Conservation (phyloP, 2,797 vertebrate genomes). For the Streptopelia turtur region DNA sequence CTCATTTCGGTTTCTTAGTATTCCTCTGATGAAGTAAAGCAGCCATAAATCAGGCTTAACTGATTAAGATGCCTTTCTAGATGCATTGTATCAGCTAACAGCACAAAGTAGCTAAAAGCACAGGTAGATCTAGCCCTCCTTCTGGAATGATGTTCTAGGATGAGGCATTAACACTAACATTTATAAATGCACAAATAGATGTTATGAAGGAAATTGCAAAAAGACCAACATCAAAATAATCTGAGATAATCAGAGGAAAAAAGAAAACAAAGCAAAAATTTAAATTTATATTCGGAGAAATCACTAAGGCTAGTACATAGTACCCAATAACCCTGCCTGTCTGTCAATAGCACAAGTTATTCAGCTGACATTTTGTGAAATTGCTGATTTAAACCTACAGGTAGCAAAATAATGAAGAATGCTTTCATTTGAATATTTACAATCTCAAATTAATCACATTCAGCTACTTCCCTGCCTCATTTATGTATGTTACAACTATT, state of each 20-base stretch:
- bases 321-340: neutral
- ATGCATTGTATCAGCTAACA: neutral
- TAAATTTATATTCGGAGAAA: neutral
- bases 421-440: neutral
- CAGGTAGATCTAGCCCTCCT: neutral
- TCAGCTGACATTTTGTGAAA: neutral
- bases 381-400: neutral
- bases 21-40: neutral
- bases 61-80: neutral
- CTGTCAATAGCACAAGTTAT: neutral
- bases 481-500: neutral
- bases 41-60: conserved; percentile 4
- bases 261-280: neutral
- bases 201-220: neutral
- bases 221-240: neutral
- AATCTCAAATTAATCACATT: neutral
- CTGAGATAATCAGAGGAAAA: neutral
- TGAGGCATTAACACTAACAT: neutral
- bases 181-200: neutral
- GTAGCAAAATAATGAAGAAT: neutral
- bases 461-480: neutral
- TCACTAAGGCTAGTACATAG: neutral
- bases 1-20: neutral
- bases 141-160: neutral
- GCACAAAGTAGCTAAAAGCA: neutral